Evolutionary conservation across 2,113 vertebrate genomes (phyloP).

Genomic region (Gadus macrocephalus): DNA sequence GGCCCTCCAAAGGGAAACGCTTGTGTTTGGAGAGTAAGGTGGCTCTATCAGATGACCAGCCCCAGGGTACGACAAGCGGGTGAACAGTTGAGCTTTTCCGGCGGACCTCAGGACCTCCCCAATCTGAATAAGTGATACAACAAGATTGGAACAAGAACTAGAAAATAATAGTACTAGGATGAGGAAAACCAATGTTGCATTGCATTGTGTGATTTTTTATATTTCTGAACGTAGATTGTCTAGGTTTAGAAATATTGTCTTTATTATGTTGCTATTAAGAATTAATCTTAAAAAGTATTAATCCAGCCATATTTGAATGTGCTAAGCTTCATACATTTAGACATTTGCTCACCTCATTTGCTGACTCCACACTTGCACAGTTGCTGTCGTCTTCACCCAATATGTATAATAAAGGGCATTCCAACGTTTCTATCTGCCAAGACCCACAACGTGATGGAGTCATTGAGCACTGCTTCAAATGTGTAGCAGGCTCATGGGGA

Average conservation of each 20-base stretch:
- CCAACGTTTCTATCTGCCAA: conserved; percentile 54
- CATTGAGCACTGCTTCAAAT: background rate
- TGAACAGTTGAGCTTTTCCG: conserved; percentile 63
- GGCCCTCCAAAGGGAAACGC: conserved; percentile 27
- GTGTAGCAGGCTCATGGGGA: conserved; percentile 1
- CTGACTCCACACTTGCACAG: conserved; percentile 41
- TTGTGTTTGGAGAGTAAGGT: conserved; percentile 53
- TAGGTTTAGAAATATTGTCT: no score
- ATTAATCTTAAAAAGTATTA: no score
- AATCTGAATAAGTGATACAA: conserved; percentile 45
- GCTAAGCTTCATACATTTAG: no score
- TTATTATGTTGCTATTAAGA: no score
- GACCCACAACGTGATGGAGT: conserved; percentile 1
- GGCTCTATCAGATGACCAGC: conserved; percentile 72
- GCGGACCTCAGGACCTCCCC: conserved; percentile 45
- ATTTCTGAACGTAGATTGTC: no score
- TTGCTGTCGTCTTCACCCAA: conserved; percentile 59
- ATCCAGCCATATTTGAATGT: no score
- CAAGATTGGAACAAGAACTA: no score
- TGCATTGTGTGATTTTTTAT: no score
- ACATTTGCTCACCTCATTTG: conserved; percentile 45
- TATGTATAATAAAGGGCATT: conserved; percentile 63
- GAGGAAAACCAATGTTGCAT: no score
- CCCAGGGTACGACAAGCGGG: conserved; percentile 58
- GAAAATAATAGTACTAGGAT: background rate